Percentiles rank a stretch among this genome's conserved stretches.
phyloP scores from a whole-genome alignment of 2,888 invertebrate genomes.

The Mythimna vitellina region DNA sequence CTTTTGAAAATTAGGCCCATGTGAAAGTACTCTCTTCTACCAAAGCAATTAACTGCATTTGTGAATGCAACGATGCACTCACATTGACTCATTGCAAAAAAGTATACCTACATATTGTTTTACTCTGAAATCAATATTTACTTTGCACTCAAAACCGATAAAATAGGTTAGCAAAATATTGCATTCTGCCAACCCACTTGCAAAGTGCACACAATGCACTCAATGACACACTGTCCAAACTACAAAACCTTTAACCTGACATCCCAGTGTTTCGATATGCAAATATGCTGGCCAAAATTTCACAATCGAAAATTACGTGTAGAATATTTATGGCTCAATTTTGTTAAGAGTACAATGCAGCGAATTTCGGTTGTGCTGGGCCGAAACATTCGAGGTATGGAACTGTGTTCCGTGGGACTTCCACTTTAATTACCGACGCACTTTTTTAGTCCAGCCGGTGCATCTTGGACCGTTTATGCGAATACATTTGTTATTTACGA shows the following conservation, averaged over 20 bases:
- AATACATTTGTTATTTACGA: constrained; percentile 87
- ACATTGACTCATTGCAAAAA: constrained; percentile 25
- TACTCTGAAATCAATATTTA: constrained; percentile 50
- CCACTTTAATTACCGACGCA: constrained; percentile 83
- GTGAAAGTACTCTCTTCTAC: neutral
- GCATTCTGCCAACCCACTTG: constrained; percentile 27
- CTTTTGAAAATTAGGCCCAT: neutral
- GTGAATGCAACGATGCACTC: neutral
- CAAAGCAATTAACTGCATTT: neutral
- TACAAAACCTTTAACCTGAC: constrained; percentile 61
- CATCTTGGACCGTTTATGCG: constrained; percentile 73
- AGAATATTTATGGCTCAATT: constrained; percentile 89
- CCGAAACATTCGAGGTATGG: constrained; percentile 78
- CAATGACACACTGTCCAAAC: constrained; percentile 55
- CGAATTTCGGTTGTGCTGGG: constrained; percentile 76
- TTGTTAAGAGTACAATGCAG: constrained; percentile 77
- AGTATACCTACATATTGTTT: constrained; percentile 29
- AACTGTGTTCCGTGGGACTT: constrained; percentile 74
- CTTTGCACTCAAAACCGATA: constrained; percentile 52
- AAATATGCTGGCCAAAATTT: constrained; percentile 77
- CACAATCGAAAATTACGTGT: constrained; percentile 84
- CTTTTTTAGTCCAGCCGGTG: constrained; percentile 77
- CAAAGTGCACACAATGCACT: constrained; percentile 39
- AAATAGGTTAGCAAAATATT: constrained; percentile 63
- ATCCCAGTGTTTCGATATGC: constrained; percentile 77